Percentiles rank a stretch among this genome's conserved stretches.
phyloP scores from a whole-genome alignment of 2,888 invertebrate genomes.

The Heliconius cydno region DNA sequence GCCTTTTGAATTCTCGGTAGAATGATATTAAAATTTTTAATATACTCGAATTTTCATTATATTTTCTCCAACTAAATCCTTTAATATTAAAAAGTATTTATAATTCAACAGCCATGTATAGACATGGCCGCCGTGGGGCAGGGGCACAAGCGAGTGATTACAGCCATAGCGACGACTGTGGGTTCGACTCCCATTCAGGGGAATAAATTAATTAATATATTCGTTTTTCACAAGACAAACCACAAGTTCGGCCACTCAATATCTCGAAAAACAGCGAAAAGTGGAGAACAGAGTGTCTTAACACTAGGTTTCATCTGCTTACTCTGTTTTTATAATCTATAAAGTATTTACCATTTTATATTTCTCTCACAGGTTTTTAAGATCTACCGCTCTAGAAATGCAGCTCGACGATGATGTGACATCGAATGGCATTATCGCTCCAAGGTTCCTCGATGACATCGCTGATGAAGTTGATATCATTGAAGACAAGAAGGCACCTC shows the following conservation, averaged over 20 bases:
- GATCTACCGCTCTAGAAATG: slow-evolving; percentile 90
- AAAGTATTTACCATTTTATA: neutral
- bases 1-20: neutral
- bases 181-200: neutral
- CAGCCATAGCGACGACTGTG: neutral
- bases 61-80: neutral
- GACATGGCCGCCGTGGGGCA: neutral
- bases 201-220: neutral
- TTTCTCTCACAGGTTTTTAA: slow-evolving; percentile 84
- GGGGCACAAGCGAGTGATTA: too few species aligned
- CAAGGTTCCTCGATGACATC: slow-evolving; percentile 92
- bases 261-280: too few species aligned
- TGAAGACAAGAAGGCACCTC: slow-evolving; percentile 91
- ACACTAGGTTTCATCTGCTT: too few species aligned
- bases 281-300: too few species aligned
- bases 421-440: slow-evolving; percentile 88
- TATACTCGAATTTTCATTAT: neutral
- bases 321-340: too few species aligned
- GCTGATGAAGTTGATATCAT: slow-evolving; percentile 92
- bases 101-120: too few species aligned
- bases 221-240: neutral
- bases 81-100: neutral
- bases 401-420: slow-evolving; percentile 90
- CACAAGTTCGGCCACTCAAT: neutral
- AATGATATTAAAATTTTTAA: slow-evolving; percentile 3